phyloP scores from a whole-genome alignment of 2,888 invertebrate genomes.

The Eupithecia dodoneata region DNA sequence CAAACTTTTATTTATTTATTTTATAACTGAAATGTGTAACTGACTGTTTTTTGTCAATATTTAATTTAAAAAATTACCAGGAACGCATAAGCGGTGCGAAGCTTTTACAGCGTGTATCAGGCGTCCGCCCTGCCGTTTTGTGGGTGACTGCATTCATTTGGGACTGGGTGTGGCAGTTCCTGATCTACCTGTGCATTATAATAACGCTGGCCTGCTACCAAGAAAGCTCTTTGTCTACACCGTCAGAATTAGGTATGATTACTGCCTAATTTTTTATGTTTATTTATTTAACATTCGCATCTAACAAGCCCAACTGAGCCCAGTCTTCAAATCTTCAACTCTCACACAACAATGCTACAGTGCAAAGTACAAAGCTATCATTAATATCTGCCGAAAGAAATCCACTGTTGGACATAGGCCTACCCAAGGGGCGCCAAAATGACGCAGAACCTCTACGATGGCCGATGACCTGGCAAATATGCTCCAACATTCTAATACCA shows the following conservation, averaged over 20 bases:
- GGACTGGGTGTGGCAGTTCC: slow-evolving; percentile 86
- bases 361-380: background rate
- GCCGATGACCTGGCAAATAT: no score
- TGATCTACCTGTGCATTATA: slow-evolving; percentile 84
- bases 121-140: slow-evolving; percentile 86
- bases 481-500: background rate
- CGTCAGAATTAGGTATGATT: slow-evolving; percentile 79
- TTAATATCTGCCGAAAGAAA: background rate
- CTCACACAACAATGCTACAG: background rate
- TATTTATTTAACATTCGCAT: no score
- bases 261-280: no score
- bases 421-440: background rate
- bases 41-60: background rate
- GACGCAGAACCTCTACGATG: background rate
- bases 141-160: slow-evolving; percentile 88
- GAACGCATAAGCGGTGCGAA: slow-evolving; percentile 88
- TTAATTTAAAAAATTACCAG: slow-evolving; percentile 64
- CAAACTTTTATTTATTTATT: background rate
- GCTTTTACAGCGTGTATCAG: slow-evolving; percentile 89
- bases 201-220: slow-evolving; percentile 87
- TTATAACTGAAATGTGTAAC: background rate
- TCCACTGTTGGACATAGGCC: background rate
- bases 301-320: background rate
- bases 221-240: slow-evolving; percentile 85
- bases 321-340: background rate